Conservation (phyloP, 2,888 invertebrate genomes). For the Papilio gigon region DNA sequence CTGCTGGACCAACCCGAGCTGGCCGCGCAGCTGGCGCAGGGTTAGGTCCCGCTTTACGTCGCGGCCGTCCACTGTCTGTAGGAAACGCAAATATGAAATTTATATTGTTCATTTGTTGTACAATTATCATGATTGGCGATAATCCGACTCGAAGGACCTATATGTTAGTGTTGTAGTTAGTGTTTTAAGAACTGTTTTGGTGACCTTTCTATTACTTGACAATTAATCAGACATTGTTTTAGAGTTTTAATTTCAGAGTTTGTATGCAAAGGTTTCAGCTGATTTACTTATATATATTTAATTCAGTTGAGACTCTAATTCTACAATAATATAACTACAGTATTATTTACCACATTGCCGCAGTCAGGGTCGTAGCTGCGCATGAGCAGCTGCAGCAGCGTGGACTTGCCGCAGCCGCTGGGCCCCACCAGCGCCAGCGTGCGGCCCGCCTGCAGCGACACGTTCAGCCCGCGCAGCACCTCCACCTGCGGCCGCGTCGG, state of each 20-base stretch:
- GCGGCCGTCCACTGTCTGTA: constrained; percentile 78
- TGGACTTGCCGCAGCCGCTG: constrained; percentile 91
- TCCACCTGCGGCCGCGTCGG: constrained; percentile 86
- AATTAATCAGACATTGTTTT: too few relatives aligned
- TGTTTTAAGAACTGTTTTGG: too few relatives aligned
- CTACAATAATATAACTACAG: too few relatives aligned
- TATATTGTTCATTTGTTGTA: neutral
- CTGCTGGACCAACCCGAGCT: constrained; percentile 91
- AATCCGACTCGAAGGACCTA: constrained; percentile 10
- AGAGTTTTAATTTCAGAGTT: too few relatives aligned
- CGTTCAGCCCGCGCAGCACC: constrained; percentile 85
- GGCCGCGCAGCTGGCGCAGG: constrained; percentile 85
- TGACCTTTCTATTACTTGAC: too few relatives aligned
- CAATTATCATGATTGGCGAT: neutral
- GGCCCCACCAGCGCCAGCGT: constrained; percentile 88
- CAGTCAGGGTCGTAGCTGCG: constrained; percentile 88
- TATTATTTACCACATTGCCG: constrained; percentile 75
- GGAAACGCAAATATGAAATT: neutral
- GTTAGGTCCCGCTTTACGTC: constrained; percentile 83
- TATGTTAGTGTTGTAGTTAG: neutral
- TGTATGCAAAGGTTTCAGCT: too few relatives aligned
- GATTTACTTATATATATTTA: too few relatives aligned
- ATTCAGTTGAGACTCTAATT: too few relatives aligned
- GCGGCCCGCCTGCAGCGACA: constrained; percentile 84
- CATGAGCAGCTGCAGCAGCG: constrained; percentile 88